A percentile compares a stretch with the other conserved stretches of the same genome.
Evolutionary conservation across 2,888 invertebrate species (phyloP).

Genomic region (Hypselothyrea guttata): DNA sequence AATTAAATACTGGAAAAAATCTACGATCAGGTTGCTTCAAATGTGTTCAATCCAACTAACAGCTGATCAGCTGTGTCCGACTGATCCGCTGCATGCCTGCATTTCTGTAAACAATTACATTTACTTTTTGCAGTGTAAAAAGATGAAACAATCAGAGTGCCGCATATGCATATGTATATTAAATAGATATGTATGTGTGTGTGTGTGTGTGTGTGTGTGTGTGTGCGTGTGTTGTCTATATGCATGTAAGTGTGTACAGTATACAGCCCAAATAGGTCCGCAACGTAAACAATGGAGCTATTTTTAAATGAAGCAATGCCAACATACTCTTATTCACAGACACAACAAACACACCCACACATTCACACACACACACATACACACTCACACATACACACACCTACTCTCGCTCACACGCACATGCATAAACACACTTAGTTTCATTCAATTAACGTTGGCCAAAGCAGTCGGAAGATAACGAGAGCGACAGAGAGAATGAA

Average conservation of each 20-base stretch:
- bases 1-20: no score
- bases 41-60: no score
- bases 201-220: slow-evolving; percentile 3
- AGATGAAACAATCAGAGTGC: no score
- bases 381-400: slow-evolving; percentile 2
- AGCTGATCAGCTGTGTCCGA: no score
- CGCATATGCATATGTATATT: no score
- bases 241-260: slow-evolving; percentile 14
- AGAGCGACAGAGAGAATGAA: not conserved
- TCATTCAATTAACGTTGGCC: slow-evolving; percentile 53
- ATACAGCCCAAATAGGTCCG: slow-evolving; percentile 37
- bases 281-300: slow-evolving; percentile 52
- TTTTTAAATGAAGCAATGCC: slow-evolving; percentile 58
- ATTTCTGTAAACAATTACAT: no score
- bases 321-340: slow-evolving; percentile 19
- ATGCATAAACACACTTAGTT: slow-evolving; percentile 46
- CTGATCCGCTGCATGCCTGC: no score
- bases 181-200: not conserved
- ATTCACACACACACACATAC: slow-evolving; percentile 3
- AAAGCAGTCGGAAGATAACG: slow-evolving; percentile 18
- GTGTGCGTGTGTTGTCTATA: not conserved
- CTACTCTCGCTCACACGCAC: slow-evolving; percentile 2
- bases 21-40: no score
- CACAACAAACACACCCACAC: slow-evolving; percentile 5
- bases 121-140: no score